Conservation (phyloP, 2,888 invertebrate genomes). For the Melipona bicolor region DNA sequence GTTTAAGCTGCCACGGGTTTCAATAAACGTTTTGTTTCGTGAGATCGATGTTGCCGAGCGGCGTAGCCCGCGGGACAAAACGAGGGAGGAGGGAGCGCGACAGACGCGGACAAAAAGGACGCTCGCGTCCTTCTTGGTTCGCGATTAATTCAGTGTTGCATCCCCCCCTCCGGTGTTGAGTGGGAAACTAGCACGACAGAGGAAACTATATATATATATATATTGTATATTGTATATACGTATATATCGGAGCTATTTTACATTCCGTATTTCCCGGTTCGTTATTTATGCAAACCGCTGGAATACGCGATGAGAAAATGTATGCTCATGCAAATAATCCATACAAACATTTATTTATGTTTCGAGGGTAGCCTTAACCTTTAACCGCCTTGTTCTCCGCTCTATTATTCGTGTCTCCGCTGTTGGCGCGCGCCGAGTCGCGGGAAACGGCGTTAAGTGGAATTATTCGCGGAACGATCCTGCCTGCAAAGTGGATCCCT, state of each 20-base stretch:
- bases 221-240: too few relatives aligned
- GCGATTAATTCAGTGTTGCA: constrained; percentile 60
- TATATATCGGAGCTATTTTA: constrained; percentile 67
- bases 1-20: not conserved
- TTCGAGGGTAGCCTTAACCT: constrained; percentile 69
- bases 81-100: too few relatives aligned
- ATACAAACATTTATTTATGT: constrained; percentile 71
- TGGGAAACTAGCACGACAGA: constrained; percentile 26
- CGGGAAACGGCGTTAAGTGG: constrained; percentile 5
- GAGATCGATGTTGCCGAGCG: constrained; percentile 10
- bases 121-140: constrained; percentile 29
- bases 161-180: not conserved
- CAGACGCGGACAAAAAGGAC: constrained; percentile 1
- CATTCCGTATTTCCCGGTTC: constrained; percentile 77
- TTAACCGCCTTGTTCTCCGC: constrained; percentile 52
- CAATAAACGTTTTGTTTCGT: constrained; percentile 19
- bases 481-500: not conserved
- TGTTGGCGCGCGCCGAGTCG: constrained; percentile 4
- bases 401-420: constrained; percentile 1
- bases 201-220: constrained; percentile 27
- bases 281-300: constrained; percentile 78
- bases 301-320: constrained; percentile 78
- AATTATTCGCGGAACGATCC: constrained; percentile 28
- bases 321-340: constrained; percentile 71
- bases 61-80: too few relatives aligned